Base-by-base conservation (phyloP, 2,797 vertebrate species). In the Dipus sagitta region DNA sequence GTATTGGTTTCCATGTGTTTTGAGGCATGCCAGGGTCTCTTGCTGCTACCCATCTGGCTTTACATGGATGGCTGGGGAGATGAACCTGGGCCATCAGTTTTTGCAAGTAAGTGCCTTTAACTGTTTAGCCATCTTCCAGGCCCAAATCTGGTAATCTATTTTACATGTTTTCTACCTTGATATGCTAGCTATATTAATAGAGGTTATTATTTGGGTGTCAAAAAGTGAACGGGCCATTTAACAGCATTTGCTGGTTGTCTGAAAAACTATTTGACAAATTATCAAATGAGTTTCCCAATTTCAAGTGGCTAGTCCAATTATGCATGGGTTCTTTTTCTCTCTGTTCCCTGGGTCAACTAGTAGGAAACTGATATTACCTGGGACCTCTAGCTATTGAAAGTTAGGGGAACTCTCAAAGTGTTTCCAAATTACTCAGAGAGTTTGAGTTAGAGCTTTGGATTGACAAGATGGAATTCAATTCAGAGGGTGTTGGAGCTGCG, bases 391-490 rank as follows among this genome's bases (percentile, higher is more conserved):
- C 23, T 95, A n/a, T 58, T 68, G 34, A 26, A 42, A 8, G 52
- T 18, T n/a, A 52, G 18, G 28, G 23, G 1, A 28, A 71, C 78
- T 88, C 67, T 86, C 47, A 79, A 7, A 80, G 34, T 64, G 86
- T 81, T 54, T 24, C 24, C 86, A 95, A 72, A n/a, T 84, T 64
- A 52, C n/a, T 68, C n/a, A 81, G 72, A 74, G 90, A 77, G 18
- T 60, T 52, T 54, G 20, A 92, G 4, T 52, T 42, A 3, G 15
- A 26, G 0, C 52, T 76, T 62, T 86, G 71, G 54, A 52, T 30
- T 80, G 28, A 32, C 20, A 92, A 86, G 80, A 20, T 21, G 42
- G 60, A 74, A 72, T 18, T 54, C 26, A 58, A 23, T 26, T 74
- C 32, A 71, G 42, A 70, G 23, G 32, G 28, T 21, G 20, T 65